Evolutionary conservation across 2,888 invertebrate species (phyloP).

Genomic region (Mylabris sibirica): DNA sequence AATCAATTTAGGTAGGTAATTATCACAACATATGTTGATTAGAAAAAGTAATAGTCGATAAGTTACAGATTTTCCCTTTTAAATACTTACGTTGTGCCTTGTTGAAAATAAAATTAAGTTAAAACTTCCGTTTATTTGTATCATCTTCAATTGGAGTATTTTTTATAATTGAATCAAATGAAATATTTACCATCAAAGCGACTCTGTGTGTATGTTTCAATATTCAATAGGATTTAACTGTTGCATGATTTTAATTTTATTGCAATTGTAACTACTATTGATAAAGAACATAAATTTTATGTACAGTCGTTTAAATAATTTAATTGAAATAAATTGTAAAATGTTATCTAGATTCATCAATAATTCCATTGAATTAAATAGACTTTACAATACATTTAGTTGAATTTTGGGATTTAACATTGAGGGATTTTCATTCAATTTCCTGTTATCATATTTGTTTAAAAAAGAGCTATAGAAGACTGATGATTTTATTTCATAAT

Average conservation of each 20-base stretch:
- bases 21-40: too few relatives aligned
- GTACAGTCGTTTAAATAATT: neutral
- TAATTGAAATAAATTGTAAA: slow-evolving; percentile 4
- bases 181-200: too few relatives aligned
- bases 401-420: neutral
- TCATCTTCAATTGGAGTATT: too few relatives aligned
- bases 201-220: neutral
- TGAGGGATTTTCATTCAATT: neutral
- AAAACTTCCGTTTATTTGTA: too few relatives aligned
- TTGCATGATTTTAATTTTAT: neutral
- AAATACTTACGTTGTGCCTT: too few relatives aligned
- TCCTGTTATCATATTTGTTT: neutral
- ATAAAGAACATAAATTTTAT: neutral
- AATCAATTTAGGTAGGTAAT: too few relatives aligned
- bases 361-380: neutral
- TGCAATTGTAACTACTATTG: neutral
- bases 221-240: neutral
- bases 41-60: too few relatives aligned
- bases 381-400: neutral
- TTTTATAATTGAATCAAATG: too few relatives aligned
- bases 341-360: neutral
- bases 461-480: neutral
- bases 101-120: neutral
- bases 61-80: too few relatives aligned
- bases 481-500: neutral